Evolutionary conservation across 2,888 invertebrate species (phyloP).

Genomic region (Dynastes maya): DNA sequence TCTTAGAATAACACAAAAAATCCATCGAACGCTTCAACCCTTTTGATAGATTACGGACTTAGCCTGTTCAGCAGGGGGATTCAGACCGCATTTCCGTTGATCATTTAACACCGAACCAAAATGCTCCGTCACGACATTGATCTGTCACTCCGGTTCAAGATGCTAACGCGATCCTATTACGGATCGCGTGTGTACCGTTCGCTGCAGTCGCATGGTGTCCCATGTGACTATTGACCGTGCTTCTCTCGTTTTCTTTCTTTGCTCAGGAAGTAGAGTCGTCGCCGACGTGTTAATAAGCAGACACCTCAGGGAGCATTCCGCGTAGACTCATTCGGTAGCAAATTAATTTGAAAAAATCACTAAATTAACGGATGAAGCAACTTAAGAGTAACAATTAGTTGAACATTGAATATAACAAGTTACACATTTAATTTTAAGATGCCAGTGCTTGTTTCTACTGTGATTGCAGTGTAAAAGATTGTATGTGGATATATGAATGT

Average conservation of each 20-base stretch:
- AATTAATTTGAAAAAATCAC: not conserved
- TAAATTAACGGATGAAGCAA: too few species aligned
- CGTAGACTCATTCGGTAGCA: not conserved
- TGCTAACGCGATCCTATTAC: conserved; percentile 48
- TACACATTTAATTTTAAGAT: too few species aligned
- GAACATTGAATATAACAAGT: too few species aligned
- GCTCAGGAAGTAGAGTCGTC: not conserved
- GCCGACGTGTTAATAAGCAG: not conserved
- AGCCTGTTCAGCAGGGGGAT: conserved; percentile 55
- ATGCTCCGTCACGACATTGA: conserved; percentile 58
- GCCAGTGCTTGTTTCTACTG: too few species aligned
- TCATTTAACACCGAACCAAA: conserved; percentile 59
- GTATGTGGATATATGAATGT: too few species aligned
- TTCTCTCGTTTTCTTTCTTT: not conserved
- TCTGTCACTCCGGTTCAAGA: conserved; percentile 51
- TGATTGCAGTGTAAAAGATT: too few species aligned
- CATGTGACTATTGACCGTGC: conserved; percentile 16
- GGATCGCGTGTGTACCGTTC: conserved; percentile 32
- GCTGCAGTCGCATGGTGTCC: conserved; percentile 42
- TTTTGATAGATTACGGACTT: conserved; percentile 57
- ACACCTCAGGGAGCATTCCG: not conserved
- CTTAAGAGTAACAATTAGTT: too few species aligned
- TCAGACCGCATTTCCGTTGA: conserved; percentile 59
- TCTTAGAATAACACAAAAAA: conserved; percentile 52
- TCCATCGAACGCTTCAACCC: conserved; percentile 57